These are phyloP conservation scores for Horisme vitalbata DNA, from an alignment of 2,888 invertebrate species.

Conservation along the genomic window DNA sequence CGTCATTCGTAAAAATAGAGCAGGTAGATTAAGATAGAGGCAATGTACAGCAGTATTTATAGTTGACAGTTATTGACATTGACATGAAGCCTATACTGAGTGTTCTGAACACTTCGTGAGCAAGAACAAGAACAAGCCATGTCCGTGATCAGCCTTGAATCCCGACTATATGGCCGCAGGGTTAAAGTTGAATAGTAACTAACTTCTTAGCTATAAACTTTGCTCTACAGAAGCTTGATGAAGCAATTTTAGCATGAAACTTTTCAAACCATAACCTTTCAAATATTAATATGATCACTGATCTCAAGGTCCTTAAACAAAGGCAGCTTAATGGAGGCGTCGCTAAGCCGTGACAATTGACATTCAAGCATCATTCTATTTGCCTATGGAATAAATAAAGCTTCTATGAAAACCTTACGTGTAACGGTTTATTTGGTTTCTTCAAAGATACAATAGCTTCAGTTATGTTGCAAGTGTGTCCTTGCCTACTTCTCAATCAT, in stretches of 20 bases:
- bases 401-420: constrained; percentile 7
- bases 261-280: constrained; percentile 4
- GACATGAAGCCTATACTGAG: too few relatives aligned
- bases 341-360: constrained; percentile 20
- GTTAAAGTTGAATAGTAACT: too few relatives aligned
- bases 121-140: too few relatives aligned
- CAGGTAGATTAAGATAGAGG: too few relatives aligned
- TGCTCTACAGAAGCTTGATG: neutral
- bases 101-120: too few relatives aligned
- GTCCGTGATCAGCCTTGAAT: too few relatives aligned
- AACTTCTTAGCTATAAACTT: too few relatives aligned
- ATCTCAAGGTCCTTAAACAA: constrained; percentile 15
- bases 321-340: constrained; percentile 5
- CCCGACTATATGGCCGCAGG: too few relatives aligned
- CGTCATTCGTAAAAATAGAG: too few relatives aligned
- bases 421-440: constrained; percentile 7
- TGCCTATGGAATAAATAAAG: constrained; percentile 8
- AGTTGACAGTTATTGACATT: too few relatives aligned
- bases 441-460: constrained; percentile 11
- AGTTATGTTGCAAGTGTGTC: constrained; percentile 12
- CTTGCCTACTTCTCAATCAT: constrained; percentile 13
- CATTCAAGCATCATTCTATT: constrained; percentile 18
- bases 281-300: constrained; percentile 6
- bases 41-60: too few relatives aligned
- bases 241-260: constrained; percentile 1